Evolutionary conservation across 2,113 vertebrate species (phyloP).

Genomic region (Etheostoma cragini): DNA sequence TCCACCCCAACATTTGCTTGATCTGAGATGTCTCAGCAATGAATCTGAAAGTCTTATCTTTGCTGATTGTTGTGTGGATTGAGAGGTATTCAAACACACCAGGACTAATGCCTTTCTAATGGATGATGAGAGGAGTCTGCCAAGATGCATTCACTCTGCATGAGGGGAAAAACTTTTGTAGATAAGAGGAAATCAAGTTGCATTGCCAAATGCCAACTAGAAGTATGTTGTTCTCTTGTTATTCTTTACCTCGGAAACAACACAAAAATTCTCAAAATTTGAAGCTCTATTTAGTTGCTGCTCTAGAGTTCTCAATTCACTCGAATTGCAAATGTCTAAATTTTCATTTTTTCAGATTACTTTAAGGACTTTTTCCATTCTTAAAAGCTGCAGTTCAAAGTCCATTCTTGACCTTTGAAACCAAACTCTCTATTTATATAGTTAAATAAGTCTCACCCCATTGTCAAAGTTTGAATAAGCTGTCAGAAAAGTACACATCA

Average conservation of each 20-base stretch:
- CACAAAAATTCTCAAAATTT: no score
- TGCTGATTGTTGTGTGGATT: conserved; percentile 22
- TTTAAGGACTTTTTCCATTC: not conserved
- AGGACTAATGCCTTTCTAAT: conserved; percentile 46
- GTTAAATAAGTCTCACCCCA: not conserved
- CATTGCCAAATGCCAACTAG: not conserved
- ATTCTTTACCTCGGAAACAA: not conserved
- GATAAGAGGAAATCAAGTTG: conserved; percentile 8
- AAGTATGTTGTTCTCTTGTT: not conserved
- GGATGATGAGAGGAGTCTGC: conserved; percentile 9
- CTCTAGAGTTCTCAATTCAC: not conserved
- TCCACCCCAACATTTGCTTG: conserved; percentile 29
- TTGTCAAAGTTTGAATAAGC: not conserved
- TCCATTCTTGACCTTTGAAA: not conserved
- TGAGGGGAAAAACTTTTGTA: conserved; percentile 11
- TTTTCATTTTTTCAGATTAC: not conserved
- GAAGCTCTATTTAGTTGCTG: not conserved
- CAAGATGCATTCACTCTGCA: conserved; percentile 8
- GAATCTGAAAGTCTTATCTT: conserved; percentile 32
- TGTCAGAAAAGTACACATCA: not conserved
- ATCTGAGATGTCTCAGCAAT: conserved; percentile 24
- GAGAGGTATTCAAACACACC: conserved; percentile 33
- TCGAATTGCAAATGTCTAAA: not conserved
- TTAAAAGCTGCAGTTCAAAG: not conserved
- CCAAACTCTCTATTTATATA: not conserved